Evolutionary conservation across 1,140 invertebrate species (phyloP).

Genomic region (Drosophila repleta): DNA sequence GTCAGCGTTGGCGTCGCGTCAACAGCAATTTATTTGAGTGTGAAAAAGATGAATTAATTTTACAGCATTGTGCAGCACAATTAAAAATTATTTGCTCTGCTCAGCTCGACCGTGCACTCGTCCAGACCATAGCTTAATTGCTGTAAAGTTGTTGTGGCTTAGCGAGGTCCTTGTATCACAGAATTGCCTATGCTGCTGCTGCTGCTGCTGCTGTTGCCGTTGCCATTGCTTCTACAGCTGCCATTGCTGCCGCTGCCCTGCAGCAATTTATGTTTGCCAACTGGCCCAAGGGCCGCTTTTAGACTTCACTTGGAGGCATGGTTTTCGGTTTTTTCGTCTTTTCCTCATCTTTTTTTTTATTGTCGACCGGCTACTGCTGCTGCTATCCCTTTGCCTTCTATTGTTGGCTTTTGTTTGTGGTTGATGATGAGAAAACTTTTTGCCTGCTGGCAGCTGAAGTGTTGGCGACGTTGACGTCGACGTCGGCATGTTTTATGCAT

Average conservation of each 20-base stretch:
- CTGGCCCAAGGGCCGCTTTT: constrained; percentile 48
- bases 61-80: constrained; percentile 82
- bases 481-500: constrained; percentile 79
- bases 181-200: constrained; percentile 40
- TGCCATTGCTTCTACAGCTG: constrained; percentile 5
- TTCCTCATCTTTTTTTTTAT: constrained; percentile 19
- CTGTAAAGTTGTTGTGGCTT: constrained; percentile 81
- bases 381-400: constrained; percentile 29
- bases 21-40: constrained; percentile 81
- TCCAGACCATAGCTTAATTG: constrained; percentile 76
- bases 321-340: constrained; percentile 36
- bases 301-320: constrained; percentile 55
- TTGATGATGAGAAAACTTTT: constrained; percentile 83
- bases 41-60: constrained; percentile 83
- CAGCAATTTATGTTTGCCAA: constrained; percentile 77
- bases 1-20: constrained; percentile 69
- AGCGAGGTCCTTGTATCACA: constrained; percentile 62
- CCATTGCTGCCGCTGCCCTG: constrained; percentile 48
- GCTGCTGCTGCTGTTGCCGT: constrained; percentile 20
- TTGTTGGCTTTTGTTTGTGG: constrained; percentile 80
- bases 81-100: constrained; percentile 79
- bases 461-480: constrained; percentile 73
- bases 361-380: constrained; percentile 4
- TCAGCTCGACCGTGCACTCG: constrained; percentile 35
- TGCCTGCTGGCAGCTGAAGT: constrained; percentile 79